Base-by-base conservation (phyloP, 2,888 invertebrate species). In the Agrotis segetum region DNA sequence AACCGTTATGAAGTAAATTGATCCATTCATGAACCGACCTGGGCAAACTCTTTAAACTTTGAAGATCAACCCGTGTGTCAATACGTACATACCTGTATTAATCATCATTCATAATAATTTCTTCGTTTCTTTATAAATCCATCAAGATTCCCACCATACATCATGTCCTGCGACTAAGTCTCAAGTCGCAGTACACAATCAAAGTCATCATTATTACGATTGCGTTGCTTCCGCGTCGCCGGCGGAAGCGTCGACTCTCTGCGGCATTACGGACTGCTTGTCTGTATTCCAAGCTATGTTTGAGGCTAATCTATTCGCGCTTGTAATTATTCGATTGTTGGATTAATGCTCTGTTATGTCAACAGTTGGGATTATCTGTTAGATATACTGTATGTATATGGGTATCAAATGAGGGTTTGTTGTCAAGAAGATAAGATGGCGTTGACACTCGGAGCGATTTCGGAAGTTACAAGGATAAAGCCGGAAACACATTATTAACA, bases 191-290 rank as follows among this genome's bases (percentile, higher is more conserved):
- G 49, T 58, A 17, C 47, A 24, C 63, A 65, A 60, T 74, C 59
- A 67, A 77, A 80, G 80, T 84, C 82, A 83, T 88, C 76, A 79
- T 81, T 84, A 83, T 85, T 86, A 71, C 75, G 78, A 73, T 78
- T 83, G 85, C 86, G 83, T 85, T 60, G 77, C 79, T 88, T 88
- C 87, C 87, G 84, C 78, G 87, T 80, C 86, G 83, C 85, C 89
- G 86, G 83, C 89, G 88, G 88, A 88, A 84, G 79, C 71, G 61
- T 61, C 66, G 67, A 68, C 69, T 60, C 77, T 76, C 71, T 60
- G 56, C 53, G 72, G 75, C 74, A 67, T 44, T 67, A 81, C 83
- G 64, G 69, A 72, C 68, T 53, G 34, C 40, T n/a, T 9, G 59
- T 52, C 17, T 47, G 40, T 73, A 63, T 49, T 55, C 53, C 53